phyloP scores from a whole-genome alignment of 2,113 vertebrate genomes.

The Seriola rivoliana region DNA sequence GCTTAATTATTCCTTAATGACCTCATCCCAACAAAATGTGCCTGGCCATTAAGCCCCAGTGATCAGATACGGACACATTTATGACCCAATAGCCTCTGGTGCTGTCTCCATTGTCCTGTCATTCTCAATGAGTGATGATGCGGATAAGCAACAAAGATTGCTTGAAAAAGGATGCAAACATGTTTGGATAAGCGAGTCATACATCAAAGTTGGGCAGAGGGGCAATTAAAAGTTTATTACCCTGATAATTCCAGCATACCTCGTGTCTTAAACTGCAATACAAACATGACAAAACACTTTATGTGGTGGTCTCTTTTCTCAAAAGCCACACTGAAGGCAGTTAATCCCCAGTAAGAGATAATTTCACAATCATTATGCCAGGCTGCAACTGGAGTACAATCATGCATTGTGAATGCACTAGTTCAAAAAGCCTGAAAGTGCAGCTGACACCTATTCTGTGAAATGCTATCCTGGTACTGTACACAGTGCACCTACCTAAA shows the following conservation, averaged over 20 bases:
- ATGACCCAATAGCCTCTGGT: slow-evolving; percentile 76
- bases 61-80: slow-evolving; percentile 77
- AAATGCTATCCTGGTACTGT: slow-evolving; percentile 59
- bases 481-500: slow-evolving; percentile 59
- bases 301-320: not conserved
- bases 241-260: slow-evolving; percentile 36
- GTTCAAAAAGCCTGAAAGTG: slow-evolving; percentile 12
- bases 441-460: slow-evolving; percentile 32
- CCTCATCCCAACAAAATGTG: slow-evolving; percentile 80
- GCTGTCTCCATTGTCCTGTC: slow-evolving; percentile 74
- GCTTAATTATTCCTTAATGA: slow-evolving; percentile 82
- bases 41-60: slow-evolving; percentile 67
- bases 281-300: slow-evolving; percentile 21
- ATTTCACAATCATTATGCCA: not conserved
- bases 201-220: slow-evolving; percentile 64
- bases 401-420: slow-evolving; percentile 28
- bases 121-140: slow-evolving; percentile 77
- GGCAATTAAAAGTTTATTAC: slow-evolving; percentile 67
- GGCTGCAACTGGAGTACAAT: slow-evolving; percentile 21
- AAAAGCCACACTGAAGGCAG: not conserved
- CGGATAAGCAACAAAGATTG: slow-evolving; percentile 71
- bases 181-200: slow-evolving; percentile 72
- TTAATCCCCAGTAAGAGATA: not conserved
- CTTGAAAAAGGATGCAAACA: slow-evolving; percentile 73
- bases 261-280: slow-evolving; percentile 14